Percentiles rank a stretch among this genome's conserved stretches.
Evolutionary conservation across 35 echinoderm and acorn worm species (phyloP).

Genomic region (Eucidaris tribuloides): DNA sequence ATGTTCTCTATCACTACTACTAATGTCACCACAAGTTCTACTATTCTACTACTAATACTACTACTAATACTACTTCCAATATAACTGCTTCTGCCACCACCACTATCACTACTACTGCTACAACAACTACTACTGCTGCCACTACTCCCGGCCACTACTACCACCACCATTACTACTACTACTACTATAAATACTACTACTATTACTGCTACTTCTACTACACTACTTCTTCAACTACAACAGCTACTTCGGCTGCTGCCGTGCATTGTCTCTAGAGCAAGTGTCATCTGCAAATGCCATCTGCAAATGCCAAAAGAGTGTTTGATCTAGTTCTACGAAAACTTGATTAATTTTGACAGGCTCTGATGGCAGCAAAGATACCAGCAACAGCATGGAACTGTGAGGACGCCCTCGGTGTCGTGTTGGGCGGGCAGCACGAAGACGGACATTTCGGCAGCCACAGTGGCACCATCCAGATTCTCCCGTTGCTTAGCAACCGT

Average conservation of each 20-base stretch:
- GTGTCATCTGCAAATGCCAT: background rate
- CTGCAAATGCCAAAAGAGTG: background rate
- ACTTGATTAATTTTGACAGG: conserved; percentile 2
- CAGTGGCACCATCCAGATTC: conserved; percentile 54
- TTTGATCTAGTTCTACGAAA: background rate
- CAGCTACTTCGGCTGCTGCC: background rate
- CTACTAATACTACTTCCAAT: too few relatives aligned
- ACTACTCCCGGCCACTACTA: too few relatives aligned
- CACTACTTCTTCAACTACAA: background rate
- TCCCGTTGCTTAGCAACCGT: conserved; percentile 43
- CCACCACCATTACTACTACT: too few relatives aligned
- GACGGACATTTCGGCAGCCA: conserved; percentile 51
- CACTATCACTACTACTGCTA: too few relatives aligned
- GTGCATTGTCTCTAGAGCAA: background rate
- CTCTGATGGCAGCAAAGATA: conserved; percentile 18
- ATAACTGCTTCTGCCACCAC: too few relatives aligned
- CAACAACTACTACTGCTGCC: too few relatives aligned
- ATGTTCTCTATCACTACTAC: too few relatives aligned
- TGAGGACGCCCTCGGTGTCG: background rate
- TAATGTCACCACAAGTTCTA: too few relatives aligned
- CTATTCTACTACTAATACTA: too few relatives aligned
- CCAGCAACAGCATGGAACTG: conserved; percentile 11
- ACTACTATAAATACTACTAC: too few relatives aligned
- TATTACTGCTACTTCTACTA: too few relatives aligned
- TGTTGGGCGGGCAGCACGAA: conserved; percentile 31